phyloP scores from a whole-genome alignment of 2,113 vertebrate genomes.

The Bothrops jararaca region DNA sequence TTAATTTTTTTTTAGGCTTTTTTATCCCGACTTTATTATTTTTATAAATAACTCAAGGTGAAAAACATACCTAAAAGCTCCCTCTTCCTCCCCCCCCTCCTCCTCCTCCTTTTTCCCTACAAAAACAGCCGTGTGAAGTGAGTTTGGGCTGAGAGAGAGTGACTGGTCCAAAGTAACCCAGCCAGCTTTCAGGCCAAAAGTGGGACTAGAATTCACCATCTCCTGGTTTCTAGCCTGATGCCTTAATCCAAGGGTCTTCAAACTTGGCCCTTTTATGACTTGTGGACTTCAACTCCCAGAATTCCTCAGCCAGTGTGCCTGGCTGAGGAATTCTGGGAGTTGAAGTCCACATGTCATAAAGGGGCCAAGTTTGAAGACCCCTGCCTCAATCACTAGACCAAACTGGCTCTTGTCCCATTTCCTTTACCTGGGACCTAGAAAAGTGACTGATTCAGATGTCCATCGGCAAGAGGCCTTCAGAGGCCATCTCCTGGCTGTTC shows the following conservation, averaged over 20 bases:
- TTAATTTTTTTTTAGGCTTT: background rate
- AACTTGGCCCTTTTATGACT: no score
- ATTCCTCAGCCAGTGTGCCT: no score
- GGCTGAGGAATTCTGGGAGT: no score
- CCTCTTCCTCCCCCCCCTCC: background rate
- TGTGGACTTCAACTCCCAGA: no score
- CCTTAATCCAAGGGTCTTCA: background rate
- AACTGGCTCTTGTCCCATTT: background rate
- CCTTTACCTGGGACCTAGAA: background rate
- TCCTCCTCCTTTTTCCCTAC: background rate
- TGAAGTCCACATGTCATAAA: no score
- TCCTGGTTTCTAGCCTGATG: background rate
- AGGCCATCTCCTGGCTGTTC: background rate
- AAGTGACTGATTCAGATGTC: background rate
- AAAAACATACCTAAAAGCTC: background rate
- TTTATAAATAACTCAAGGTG: background rate
- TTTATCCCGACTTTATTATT: background rate
- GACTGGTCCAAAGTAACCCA: background rate
- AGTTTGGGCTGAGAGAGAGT: background rate
- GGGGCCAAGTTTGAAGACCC: no score
- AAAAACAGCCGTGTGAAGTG: background rate
- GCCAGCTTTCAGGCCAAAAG: background rate
- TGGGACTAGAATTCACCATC: background rate
- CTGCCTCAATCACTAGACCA: background rate
- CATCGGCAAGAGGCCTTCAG: background rate